Evolutionary conservation across 1,140 invertebrate genomes (phyloP).

Genomic region (Apis dorsata): DNA sequence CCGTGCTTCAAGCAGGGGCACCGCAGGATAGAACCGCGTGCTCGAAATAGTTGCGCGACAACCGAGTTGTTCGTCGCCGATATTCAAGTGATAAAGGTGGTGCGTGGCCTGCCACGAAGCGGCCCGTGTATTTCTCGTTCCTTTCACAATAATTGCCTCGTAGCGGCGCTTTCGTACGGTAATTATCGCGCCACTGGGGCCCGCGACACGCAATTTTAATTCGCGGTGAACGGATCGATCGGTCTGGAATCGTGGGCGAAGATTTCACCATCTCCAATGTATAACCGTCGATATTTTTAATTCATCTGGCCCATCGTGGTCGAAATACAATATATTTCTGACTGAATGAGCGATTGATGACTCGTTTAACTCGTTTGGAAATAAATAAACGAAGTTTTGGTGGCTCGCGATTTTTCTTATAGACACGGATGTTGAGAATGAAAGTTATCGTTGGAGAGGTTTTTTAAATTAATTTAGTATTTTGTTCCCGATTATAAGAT

Average conservation of each 20-base stretch:
- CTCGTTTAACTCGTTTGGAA: too few species aligned
- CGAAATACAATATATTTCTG: background rate
- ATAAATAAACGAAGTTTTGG: too few species aligned
- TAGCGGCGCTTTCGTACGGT: conserved; percentile 59
- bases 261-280: background rate
- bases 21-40: background rate
- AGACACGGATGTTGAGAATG: too few species aligned
- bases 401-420: too few species aligned
- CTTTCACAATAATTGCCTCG: conserved; percentile 68
- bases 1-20: background rate
- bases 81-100: conserved; percentile 22
- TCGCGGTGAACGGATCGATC: conserved; percentile 23
- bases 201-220: conserved; percentile 40
- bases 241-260: background rate
- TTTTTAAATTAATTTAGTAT: too few species aligned
- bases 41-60: conserved; percentile 30
- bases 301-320: conserved; percentile 27
- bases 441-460: too few species aligned
- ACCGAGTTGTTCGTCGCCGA: conserved; percentile 1
- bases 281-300: background rate
- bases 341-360: background rate
- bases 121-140: conserved; percentile 56
- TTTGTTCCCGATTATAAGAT: too few species aligned
- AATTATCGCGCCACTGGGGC: conserved; percentile 62
- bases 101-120: conserved; percentile 12